Base-by-base conservation (phyloP, 1,140 invertebrate species). In the Drosophila suzukii region DNA sequence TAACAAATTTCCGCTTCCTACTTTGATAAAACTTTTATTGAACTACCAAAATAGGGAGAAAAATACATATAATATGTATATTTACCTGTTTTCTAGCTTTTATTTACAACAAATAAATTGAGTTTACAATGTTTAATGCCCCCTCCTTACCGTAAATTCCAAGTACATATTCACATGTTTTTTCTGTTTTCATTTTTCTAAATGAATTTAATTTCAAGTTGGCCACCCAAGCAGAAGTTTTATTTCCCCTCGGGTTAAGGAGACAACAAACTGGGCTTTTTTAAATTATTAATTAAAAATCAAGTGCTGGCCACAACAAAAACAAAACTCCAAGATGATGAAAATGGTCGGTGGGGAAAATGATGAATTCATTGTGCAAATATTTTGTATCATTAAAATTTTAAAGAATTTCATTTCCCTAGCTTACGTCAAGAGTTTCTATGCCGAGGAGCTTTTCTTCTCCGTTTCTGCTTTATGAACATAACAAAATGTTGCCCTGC, bases 331-430 rank as follows among this genome's bases (percentile, higher is more conserved):
- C n/a, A 34, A 43, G 65, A 51, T 43, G 30, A 47, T 65, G 43
- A 38, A 65, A 51, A 51, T 43, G 20, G 46, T 32, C 30, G 10
- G 20, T 30, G 65, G 10, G n/a, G 36, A 53, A 44, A 38, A 51
- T 67, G 46, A 43, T 24, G 36, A 68, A 49, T 67, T 74, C 49
- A 41, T 73, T 72, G 62, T 67, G 79, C 63, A 81, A 76, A 80
- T 78, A 85, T 86, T 86, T 86, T 75, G 30, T 74, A 82, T 78
- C 83, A 88, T 86, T 86, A 88, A 82, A 86, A 82, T 88, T 88
- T 86, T 62, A 86, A 49, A 77, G 78, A 70, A 66, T 54, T 66
- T 36, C 30, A 27, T 68, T 57, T 70, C 36, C 32, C 47, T 53
- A 51, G 30, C 34, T 43, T 12, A 44, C 10, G 39, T 20, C 24